Conservation (phyloP, 2,113 vertebrate species). For the Stegostoma tigrinum region DNA sequence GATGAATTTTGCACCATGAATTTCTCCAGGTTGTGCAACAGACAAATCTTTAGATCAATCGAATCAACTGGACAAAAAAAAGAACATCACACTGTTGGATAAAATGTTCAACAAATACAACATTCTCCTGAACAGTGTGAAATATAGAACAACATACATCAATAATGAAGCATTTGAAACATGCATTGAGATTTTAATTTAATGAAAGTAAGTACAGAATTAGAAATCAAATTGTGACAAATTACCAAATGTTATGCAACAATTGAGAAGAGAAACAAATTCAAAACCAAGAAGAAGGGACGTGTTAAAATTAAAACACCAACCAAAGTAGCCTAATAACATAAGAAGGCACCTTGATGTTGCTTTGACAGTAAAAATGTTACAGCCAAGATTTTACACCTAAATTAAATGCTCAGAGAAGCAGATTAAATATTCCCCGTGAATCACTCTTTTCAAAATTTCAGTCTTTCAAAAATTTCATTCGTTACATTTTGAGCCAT, state of each 20-base stretch:
- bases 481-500: neutral
- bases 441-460: neutral
- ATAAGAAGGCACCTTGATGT: neutral
- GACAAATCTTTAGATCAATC: neutral
- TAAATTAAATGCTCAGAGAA: neutral
- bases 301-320: neutral
- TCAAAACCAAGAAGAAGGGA: neutral
- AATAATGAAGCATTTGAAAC: neutral
- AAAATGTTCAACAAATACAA: neutral
- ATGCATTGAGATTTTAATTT: neutral
- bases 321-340: neutral
- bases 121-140: neutral
- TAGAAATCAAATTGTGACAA: neutral
- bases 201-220: neutral
- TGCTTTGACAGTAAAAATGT: neutral
- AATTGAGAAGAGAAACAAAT: neutral
- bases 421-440: neutral
- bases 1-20: neutral
- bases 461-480: neutral
- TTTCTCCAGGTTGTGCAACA: neutral
- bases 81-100: neutral
- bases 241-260: neutral
- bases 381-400: neutral
- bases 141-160: neutral
- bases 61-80: neutral